Conservation (phyloP, 2,888 invertebrate genomes). For the Timandra comae region DNA sequence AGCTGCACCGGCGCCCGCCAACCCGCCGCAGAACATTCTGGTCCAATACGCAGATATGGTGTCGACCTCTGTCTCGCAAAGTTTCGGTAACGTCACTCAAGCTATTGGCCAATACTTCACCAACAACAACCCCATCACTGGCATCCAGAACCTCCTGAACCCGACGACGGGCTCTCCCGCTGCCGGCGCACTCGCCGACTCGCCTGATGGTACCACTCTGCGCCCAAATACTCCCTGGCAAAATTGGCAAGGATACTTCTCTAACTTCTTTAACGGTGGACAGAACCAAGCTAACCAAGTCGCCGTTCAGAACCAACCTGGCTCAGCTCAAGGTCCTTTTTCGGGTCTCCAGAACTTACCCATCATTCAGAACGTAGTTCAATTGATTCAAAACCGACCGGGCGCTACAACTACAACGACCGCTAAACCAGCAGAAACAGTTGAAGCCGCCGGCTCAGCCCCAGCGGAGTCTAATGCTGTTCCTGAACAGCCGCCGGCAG, state of each 20-base stretch:
- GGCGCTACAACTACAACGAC: background rate
- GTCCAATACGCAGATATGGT: background rate
- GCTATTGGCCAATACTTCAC: background rate
- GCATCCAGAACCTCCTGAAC: conserved; percentile 4
- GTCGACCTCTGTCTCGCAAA: background rate
- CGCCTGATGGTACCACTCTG: background rate
- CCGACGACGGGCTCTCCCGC: conserved; percentile 1
- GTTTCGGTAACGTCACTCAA: background rate
- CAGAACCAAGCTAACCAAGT: background rate
- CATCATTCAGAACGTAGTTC: background rate
- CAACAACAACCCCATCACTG: background rate
- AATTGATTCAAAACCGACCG: background rate
- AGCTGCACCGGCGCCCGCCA: background rate
- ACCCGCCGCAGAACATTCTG: background rate
- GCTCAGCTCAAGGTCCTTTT: background rate
- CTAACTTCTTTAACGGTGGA: background rate
- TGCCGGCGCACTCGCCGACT: conserved; percentile 1
- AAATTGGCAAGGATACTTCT: background rate
- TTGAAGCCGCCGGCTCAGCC: background rate
- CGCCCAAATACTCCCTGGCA: background rate
- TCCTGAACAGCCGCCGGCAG: conserved; percentile 1
- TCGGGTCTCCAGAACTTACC: background rate
- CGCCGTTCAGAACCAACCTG: background rate
- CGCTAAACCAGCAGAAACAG: background rate
- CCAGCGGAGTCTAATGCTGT: conserved; percentile 3